Percentiles rank a stretch among this genome's conserved stretches.
phyloP scores from a whole-genome alignment of 2,888 invertebrate genomes.

The Halocaridina rubra region DNA sequence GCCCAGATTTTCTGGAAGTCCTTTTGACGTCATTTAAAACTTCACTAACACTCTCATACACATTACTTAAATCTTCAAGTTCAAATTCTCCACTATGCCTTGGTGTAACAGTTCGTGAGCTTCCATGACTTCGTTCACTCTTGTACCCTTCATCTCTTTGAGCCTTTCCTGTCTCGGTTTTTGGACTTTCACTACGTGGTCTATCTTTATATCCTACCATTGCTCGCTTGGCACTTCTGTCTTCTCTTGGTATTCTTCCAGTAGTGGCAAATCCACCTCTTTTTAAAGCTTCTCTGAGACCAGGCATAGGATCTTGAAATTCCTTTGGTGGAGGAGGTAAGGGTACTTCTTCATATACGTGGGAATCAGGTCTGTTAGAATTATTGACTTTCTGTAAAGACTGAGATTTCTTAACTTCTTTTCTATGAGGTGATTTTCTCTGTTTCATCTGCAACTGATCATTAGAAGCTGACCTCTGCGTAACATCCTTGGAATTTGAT shows the following conservation, averaged over 20 bases:
- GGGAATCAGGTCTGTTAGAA: constrained; percentile 29
- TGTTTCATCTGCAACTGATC: constrained; percentile 55
- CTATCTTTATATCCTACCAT: constrained; percentile 45
- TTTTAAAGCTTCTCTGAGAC: constrained; percentile 41
- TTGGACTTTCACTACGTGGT: constrained; percentile 62
- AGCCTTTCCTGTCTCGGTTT: constrained; percentile 50
- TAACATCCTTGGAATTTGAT: constrained; percentile 34
- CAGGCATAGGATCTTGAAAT: constrained; percentile 76
- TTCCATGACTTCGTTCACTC: constrained; percentile 38
- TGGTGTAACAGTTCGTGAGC: constrained; percentile 42
- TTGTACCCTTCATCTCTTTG: constrained; percentile 37
- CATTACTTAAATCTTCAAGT: constrained; percentile 42
- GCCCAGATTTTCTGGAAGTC: constrained; percentile 29
- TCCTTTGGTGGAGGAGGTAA: constrained; percentile 83
- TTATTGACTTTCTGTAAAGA: constrained; percentile 62
- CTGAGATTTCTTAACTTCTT: constrained; percentile 63
- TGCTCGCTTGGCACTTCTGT: constrained; percentile 40
- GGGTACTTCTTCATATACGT: constrained; percentile 70
- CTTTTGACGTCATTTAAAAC: constrained; percentile 44
- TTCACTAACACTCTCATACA: constrained; percentile 61
- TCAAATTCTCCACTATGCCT: constrained; percentile 53
- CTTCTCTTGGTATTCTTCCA: constrained; percentile 61
- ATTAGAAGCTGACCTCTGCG: constrained; percentile 59
- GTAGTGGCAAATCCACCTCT: constrained; percentile 58
- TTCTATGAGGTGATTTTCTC: constrained; percentile 49